Evolutionary conservation across 2,888 invertebrate species (phyloP), one percentile per base, ranked within the genome.

Genomic region (Anoncus sp.): DNA sequence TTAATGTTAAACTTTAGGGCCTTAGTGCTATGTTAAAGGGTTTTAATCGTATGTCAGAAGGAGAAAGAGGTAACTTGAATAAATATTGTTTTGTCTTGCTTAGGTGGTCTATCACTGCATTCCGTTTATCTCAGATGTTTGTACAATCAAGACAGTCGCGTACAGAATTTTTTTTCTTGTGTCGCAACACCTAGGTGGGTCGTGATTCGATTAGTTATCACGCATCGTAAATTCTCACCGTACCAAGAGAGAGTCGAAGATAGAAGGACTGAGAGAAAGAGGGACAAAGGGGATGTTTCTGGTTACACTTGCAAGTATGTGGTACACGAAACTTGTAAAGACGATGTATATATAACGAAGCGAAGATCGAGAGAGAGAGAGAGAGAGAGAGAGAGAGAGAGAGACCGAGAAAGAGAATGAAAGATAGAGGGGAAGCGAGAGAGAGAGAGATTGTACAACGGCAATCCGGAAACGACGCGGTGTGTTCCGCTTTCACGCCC

Each of bases 401-500:
- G 38, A 24, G n/a, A n/a, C n/a, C n/a, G n/a, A n/a, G n/a, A n/a
- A n/a, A n/a, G n/a, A 57, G 66, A 69, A 40, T 20, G 40, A 51
- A 27, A 53, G 35, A 20, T 18, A 18, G 27, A 31, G 45, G 45
- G 55, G 18, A 24, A 35, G 60, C 27, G 47, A 27, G 12, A 16
- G 51, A 53, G 57, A 18, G 38, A 24, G 45, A 47, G 20, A 38
- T 22, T 16, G 51, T 74, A 74, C 74, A 77, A 78, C 70, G 60
- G 74, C 59, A 66, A 74, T 71, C 78, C 78, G 78, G 78, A 78
- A 78, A 78, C 78, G 78, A 71, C 74, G 78, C 75, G 78, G 78
- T 63, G 78, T 78, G 78, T 78, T 78, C 75, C 78, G 75, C 78
- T 78, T 78, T 78, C 78, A 78, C 78, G 71, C 78, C 78, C 78